Conservation (phyloP, 23 tunicate species). For the Clavelina lepadiformis region DNA sequence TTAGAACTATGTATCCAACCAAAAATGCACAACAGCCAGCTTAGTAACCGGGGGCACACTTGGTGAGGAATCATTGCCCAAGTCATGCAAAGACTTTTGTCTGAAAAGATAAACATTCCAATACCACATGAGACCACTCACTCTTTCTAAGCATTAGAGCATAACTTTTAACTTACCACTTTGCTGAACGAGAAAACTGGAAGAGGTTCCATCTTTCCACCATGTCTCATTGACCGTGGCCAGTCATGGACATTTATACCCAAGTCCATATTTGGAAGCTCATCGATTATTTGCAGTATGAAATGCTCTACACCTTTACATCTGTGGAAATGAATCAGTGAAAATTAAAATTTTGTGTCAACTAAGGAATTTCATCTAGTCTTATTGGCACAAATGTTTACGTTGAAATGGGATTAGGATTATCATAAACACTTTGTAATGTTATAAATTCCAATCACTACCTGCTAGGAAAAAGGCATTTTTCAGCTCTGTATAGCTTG, state of each 20-base stretch:
- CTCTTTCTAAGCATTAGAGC: not conserved
- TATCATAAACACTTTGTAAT: too few relatives aligned
- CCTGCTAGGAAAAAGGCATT: slow-evolving; percentile 76
- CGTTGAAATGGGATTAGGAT: too few relatives aligned
- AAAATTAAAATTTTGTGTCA: too few relatives aligned
- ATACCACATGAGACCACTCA: slow-evolving; percentile 1
- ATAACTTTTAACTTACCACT: slow-evolving; percentile 35
- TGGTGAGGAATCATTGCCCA: too few relatives aligned
- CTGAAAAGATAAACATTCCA: too few relatives aligned
- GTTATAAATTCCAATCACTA: too few relatives aligned
- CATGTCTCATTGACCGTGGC: slow-evolving; percentile 55
- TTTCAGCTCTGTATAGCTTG: slow-evolving; percentile 59
- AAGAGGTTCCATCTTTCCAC: slow-evolving; percentile 13
- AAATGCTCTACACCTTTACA: slow-evolving; percentile 94
- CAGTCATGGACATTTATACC: slow-evolving; percentile 82
- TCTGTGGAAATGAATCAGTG: slow-evolving; percentile 12
- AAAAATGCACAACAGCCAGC: too few relatives aligned
- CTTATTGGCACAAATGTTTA: too few relatives aligned
- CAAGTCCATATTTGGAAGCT: slow-evolving; percentile 87
- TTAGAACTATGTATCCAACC: too few relatives aligned
- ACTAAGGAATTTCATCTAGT: too few relatives aligned
- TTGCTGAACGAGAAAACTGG: slow-evolving; percentile 89
- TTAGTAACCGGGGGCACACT: too few relatives aligned
- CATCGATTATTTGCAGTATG: slow-evolving; percentile 55
- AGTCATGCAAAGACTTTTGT: too few relatives aligned